These are phyloP conservation scores for Tyto alba DNA, from an alignment of 2,113 vertebrate species.

Conservation along the genomic window DNA sequence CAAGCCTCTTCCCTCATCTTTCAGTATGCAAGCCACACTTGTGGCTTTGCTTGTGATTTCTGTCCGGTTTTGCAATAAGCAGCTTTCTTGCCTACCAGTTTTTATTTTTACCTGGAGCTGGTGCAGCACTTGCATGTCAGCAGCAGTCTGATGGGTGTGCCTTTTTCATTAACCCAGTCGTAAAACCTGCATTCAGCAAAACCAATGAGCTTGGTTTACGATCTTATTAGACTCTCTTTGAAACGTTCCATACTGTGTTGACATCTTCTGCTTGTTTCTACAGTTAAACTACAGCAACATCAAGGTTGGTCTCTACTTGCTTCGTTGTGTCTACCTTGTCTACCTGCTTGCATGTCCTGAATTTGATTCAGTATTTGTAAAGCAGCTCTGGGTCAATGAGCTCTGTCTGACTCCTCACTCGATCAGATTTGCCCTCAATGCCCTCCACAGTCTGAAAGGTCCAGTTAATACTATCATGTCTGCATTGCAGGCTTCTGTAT, in stretches of 20 bases:
- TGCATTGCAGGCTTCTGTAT: not conserved
- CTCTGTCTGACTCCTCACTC: not conserved
- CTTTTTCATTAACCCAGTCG: not conserved
- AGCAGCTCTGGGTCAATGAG: not conserved
- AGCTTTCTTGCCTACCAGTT: not conserved
- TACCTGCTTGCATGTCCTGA: not conserved
- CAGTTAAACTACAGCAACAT: not conserved
- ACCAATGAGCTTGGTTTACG: rapidly evolving
- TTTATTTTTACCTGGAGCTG: not conserved
- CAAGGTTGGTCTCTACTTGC: not conserved
- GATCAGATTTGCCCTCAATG: not conserved
- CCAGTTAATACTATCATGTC: not conserved
- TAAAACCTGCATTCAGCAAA: not conserved
- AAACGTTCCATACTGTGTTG: not conserved
- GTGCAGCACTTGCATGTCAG: not conserved
- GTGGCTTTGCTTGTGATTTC: not conserved
- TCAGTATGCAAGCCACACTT: not conserved
- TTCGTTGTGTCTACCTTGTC: not conserved
- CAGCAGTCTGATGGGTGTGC: not conserved
- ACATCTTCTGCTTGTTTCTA: not conserved
- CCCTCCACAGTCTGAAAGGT: not conserved
- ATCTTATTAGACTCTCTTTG: not conserved
- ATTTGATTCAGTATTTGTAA: not conserved
- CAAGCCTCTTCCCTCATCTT: not conserved
- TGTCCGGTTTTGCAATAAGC: not conserved